These are phyloP conservation scores for Ardeotis arabs DNA, from an alignment of 2,113 vertebrate species.

Conservation along the genomic window DNA sequence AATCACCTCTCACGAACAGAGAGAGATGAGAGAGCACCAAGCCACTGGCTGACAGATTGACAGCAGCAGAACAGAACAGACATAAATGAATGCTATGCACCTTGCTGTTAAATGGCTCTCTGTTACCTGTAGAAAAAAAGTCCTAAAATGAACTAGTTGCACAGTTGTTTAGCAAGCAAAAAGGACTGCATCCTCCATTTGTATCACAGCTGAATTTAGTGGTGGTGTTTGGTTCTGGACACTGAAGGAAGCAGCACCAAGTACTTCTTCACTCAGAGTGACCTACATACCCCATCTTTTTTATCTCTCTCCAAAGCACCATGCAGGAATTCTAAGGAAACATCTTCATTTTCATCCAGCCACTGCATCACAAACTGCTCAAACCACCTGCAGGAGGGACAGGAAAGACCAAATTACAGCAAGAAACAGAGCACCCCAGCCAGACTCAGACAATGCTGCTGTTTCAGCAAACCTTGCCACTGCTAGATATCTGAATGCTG, in stretches of 20 bases:
- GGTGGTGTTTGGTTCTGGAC: neutral
- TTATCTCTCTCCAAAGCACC: conserved; percentile 97
- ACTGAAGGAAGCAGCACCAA: neutral
- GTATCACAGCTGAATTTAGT: neutral
- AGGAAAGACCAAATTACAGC: neutral
- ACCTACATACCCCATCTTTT: conserved; percentile 92
- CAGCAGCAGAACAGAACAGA: neutral
- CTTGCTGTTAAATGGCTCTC: neutral
- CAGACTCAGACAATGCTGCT: neutral
- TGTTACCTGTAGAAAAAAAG: neutral
- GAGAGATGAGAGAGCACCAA: neutral
- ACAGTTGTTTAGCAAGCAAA: neutral
- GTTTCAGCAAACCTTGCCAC: neutral
- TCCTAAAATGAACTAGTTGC: neutral
- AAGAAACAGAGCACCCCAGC: neutral
- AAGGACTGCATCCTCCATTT: neutral
- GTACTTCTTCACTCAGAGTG: neutral
- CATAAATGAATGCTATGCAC: neutral
- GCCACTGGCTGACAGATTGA: neutral
- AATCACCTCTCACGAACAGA: neutral
- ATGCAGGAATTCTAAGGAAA: conserved; percentile 95
- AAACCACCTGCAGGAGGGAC: conserved; percentile 85
- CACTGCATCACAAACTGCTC: conserved; percentile 97
- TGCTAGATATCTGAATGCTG: neutral
- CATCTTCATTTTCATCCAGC: conserved; percentile 96